Evolutionary conservation across 2,888 invertebrate species (phyloP).

Genomic region (Hydropsyche betteni): DNA sequence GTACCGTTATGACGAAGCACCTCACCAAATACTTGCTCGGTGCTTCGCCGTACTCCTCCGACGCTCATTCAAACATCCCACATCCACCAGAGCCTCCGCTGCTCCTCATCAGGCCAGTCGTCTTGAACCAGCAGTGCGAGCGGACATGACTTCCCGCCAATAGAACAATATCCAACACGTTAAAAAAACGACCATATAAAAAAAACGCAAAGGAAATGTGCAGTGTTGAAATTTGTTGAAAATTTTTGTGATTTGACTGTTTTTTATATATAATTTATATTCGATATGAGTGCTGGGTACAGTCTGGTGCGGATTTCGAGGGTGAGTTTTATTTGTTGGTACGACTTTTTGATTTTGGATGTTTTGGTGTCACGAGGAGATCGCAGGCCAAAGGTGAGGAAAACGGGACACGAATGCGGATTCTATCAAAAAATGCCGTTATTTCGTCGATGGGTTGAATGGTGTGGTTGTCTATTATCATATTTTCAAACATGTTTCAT

Average conservation of each 20-base stretch:
- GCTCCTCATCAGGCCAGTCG: slow-evolving; percentile 9
- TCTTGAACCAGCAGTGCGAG: not conserved
- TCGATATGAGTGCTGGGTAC: slow-evolving; percentile 37
- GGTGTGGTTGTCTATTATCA: slow-evolving; percentile 14
- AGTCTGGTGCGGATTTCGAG: slow-evolving; percentile 44
- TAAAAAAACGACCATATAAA: not conserved
- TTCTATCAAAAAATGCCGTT: slow-evolving; percentile 30
- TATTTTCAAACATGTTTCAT: not conserved
- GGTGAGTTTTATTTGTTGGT: slow-evolving; percentile 40
- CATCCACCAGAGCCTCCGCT: slow-evolving; percentile 37
- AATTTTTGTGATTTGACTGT: slow-evolving; percentile 6
- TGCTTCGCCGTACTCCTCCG: slow-evolving; percentile 15
- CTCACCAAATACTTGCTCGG: slow-evolving; percentile 43
- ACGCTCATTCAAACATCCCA: slow-evolving; percentile 44
- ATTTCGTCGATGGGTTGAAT: slow-evolving; percentile 11
- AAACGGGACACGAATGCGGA: slow-evolving; percentile 17
- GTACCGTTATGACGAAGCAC: slow-evolving; percentile 47
- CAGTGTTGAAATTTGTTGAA: not conserved
- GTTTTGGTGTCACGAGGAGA: not conserved
- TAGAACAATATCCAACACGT: not conserved
- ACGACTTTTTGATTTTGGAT: not conserved
- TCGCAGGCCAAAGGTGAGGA: slow-evolving; percentile 6
- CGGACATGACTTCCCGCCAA: not conserved
- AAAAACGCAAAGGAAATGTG: not conserved
- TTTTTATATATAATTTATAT: not conserved